Conservation (phyloP, 2,888 invertebrate genomes). For the Cacoxenus indagator region DNA sequence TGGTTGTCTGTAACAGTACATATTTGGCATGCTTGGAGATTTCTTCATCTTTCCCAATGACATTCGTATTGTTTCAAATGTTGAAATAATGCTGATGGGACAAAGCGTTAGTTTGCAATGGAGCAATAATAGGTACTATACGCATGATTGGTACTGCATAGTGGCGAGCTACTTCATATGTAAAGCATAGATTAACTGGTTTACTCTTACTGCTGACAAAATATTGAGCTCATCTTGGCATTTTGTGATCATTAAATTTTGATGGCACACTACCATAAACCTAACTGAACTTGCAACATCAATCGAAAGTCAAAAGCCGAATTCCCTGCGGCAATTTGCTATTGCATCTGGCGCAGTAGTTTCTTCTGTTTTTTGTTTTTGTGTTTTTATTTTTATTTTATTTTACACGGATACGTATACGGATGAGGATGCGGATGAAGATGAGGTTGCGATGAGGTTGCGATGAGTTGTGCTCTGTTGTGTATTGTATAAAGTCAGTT, state of each 20-base stretch:
- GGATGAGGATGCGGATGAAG: no score
- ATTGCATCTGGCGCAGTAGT: not conserved
- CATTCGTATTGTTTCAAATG: not conserved
- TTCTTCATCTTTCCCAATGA: not conserved
- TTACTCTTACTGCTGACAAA: not conserved
- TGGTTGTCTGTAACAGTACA: not conserved
- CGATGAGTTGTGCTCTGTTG: not conserved
- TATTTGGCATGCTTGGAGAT: not conserved
- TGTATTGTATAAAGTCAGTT: not conserved
- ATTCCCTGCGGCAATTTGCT: conserved; percentile 9
- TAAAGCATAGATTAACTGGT: not conserved
- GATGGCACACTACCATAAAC: not conserved
- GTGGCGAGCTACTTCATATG: not conserved
- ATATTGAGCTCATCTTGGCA: not conserved
- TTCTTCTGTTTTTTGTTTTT: conserved; percentile 5
- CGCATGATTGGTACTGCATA: not conserved
- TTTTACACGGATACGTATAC: not conserved
- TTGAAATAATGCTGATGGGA: not conserved
- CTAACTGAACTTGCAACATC: not conserved
- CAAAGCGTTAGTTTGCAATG: not conserved
- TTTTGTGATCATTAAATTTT: not conserved
- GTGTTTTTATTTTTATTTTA: conserved; percentile 6
- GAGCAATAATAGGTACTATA: not conserved
- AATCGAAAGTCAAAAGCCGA: conserved; percentile 6
- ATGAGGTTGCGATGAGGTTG: not conserved